Base-by-base conservation (phyloP, 1,140 invertebrate species). In the Hesperophylax magnus region DNA sequence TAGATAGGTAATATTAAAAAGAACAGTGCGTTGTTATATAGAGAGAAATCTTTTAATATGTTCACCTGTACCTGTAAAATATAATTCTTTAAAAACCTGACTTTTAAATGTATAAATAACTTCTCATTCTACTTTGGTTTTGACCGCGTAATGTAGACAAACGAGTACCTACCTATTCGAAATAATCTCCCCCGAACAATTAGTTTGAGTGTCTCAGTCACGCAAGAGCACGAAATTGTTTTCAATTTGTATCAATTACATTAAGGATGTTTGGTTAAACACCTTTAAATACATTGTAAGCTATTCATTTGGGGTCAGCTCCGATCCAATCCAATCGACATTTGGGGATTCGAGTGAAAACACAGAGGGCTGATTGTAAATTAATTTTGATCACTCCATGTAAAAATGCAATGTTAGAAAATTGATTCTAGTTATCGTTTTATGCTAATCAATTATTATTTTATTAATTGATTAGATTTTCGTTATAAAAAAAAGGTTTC, bases 181-280 rank as follows among this genome's bases (percentile, higher is more conserved):
- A 15, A 11, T 39, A 34, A 69, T 14, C 9, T 61, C 18, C 34
- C 39, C 76, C 34, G 34, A 78, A 78, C 60, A 78, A 65, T 78
- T 78, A 78, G 18, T 61, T 65, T 74, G 31, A 79, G 71, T 71
- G 78, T 58, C 54, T 60, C 39, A 52, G 67, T 31, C 82, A 80
- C 82, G 82, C 82, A 39, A 82, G 52, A 27, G 15, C 27, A 24
- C 75, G 31, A 74, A 83, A 83, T 78, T 83, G 82, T 80, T 83
- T 79, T 80, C 82, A 83, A 83, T 83, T 83, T 83, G 82, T 83
- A 82, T 80, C 81, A 80, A 82, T 82, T 79, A 80, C 81, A 83
- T 83, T 83, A 80, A 78, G 79, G 74, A 83, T 78, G 75, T 63
- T 79, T 83, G 74, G 58, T 78, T 83, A 79, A 80, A 78, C 78